These are phyloP conservation scores for Homalodisca vitripennis DNA, from an alignment of 1,140 invertebrate species.

Conservation along the genomic window DNA sequence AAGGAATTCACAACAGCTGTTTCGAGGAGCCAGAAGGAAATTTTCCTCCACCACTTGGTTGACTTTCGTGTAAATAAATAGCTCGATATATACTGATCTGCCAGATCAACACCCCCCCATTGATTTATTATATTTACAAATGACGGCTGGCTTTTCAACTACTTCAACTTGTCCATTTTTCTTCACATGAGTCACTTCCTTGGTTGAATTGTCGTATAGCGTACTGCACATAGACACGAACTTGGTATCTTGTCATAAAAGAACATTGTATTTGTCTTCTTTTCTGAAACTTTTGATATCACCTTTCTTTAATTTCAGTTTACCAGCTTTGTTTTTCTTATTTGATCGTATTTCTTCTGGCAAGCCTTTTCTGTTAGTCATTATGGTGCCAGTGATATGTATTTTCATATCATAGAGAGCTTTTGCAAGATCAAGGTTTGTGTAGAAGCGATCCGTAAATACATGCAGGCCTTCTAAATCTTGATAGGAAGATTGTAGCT, in stretches of 20 bases:
- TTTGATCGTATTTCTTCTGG: not conserved
- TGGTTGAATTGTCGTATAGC: not conserved
- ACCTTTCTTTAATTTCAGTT: slow-evolving; percentile 3
- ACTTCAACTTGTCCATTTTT: not conserved
- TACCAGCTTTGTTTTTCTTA: not conserved
- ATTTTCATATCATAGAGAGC: not conserved
- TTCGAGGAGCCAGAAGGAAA: slow-evolving; percentile 9
- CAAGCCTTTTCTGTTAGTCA: slow-evolving; percentile 1
- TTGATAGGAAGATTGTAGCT: not conserved
- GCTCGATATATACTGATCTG: not conserved
- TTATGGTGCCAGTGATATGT: slow-evolving; percentile 2
- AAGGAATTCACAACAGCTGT: not conserved
- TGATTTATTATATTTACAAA: not conserved
- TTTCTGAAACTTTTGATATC: not conserved
- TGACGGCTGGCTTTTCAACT: not conserved
- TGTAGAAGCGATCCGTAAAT: slow-evolving; percentile 22
- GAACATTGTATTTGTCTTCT: not conserved
- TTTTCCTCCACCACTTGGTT: slow-evolving; percentile 20
- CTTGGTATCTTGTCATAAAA: not conserved
- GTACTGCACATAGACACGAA: not conserved
- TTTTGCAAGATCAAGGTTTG: slow-evolving; percentile 10
- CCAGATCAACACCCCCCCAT: slow-evolving; percentile 4
- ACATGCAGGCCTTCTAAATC: slow-evolving; percentile 9
- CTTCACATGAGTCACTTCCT: not conserved
- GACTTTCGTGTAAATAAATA: slow-evolving; percentile 6